Base-by-base conservation (phyloP, 2,797 vertebrate species). In the Gadopsis bispinosus region DNA sequence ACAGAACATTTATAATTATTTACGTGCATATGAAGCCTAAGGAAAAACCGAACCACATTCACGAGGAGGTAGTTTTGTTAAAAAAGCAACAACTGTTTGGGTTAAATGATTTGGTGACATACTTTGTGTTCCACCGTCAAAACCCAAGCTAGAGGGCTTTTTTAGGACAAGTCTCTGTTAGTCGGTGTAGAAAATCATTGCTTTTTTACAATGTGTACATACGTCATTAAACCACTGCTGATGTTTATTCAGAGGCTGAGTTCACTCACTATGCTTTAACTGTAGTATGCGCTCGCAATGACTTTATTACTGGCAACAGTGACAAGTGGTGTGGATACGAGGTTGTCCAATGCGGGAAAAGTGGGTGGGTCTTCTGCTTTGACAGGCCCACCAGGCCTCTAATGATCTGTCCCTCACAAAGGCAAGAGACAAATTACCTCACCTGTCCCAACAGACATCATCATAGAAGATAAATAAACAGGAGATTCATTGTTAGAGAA, bases 221-320 rank as follows among this genome's bases (percentile, higher is more conserved):
- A 95, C 92, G 87, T 93, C 93, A 94, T 96, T 96, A 96, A 96
- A 92, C 88, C 90, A 91, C 91, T 91, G 93, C 90, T 93, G 91
- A 87, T 96, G 95, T 97, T 97, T 96, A 96, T 96, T 94, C 94
- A 95, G 91, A 91, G 92, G 94, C 94, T 92, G 93, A 91, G 93
- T 87, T 76, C 19, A 70, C 79, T 88, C 82, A 88, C 81, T 78
- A 64, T 53, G 39, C 63, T 81, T 80, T 65, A 59, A 45, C 62
- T 50, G 9, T 69, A 87, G 86, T 77, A 29, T 73, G 70, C 74
- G 69, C 80, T 89, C 59, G 82, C 94, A 92, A 92, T 96, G 93
- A 95, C 95, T 97, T 97, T 96, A 97, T 96, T 95, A 94, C 83
- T 89, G 93, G 91, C 92, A 92, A 92, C 94, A 94, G 92, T 94